Percentiles rank a stretch among this genome's conserved stretches.
Evolutionary conservation across 2,888 invertebrate genomes (phyloP).

Genomic region (Drosophila birchii): DNA sequence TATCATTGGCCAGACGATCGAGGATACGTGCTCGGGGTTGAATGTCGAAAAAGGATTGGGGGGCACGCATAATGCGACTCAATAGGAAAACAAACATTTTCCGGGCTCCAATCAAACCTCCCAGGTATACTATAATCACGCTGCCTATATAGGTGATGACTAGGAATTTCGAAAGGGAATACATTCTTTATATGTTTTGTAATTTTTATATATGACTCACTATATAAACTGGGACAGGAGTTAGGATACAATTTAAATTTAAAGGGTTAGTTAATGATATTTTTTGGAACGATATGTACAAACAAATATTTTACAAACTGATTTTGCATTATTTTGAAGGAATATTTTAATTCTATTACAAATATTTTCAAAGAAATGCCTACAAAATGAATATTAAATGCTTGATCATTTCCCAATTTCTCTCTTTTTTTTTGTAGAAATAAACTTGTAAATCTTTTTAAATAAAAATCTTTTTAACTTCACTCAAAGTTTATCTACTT

Average conservation of each 20-base stretch:
- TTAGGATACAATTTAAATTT: constrained; percentile 29
- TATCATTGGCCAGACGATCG: constrained; percentile 87
- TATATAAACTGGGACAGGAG: constrained; percentile 4
- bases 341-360: neutral
- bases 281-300: constrained; percentile 10
- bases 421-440: neutral
- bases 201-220: neutral
- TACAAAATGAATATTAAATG: neutral
- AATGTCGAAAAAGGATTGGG: constrained; percentile 87
- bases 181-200: neutral
- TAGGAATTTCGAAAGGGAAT: constrained; percentile 15
- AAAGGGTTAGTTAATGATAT: constrained; percentile 7
- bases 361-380: neutral
- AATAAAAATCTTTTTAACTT: neutral
- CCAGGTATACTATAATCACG: constrained; percentile 84
- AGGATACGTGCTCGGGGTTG: constrained; percentile 88
- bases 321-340: neutral
- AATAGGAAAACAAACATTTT: constrained; percentile 86
- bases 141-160: constrained; percentile 78
- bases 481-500: neutral
- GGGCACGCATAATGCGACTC: constrained; percentile 85
- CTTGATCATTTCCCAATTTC: neutral
- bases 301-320: neutral
- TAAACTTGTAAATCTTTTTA: neutral
- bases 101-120: constrained; percentile 85